A percentile compares a stretch with the other conserved stretches of the same genome.
Evolutionary conservation across 1,140 invertebrate genomes (phyloP).

Genomic region (Danaus melanippus): DNA sequence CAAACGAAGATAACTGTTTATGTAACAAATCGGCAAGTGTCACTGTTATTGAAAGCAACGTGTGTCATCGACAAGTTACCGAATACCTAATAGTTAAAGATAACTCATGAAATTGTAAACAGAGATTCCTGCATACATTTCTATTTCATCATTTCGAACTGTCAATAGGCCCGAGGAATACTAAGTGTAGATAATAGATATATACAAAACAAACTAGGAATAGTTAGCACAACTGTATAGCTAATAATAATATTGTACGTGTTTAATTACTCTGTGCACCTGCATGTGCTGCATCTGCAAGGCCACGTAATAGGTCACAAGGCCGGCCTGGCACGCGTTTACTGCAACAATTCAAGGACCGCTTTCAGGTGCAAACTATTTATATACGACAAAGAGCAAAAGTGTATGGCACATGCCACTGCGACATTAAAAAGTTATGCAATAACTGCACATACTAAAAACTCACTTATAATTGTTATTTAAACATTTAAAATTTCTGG

Average conservation of each 20-base stretch:
- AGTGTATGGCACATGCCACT: too few relatives aligned
- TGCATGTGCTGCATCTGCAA: conserved; percentile 40
- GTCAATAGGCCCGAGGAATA: too few relatives aligned
- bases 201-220: background rate
- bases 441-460: too few relatives aligned
- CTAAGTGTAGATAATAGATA: too few relatives aligned
- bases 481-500: too few relatives aligned
- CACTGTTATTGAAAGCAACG: conserved; percentile 11
- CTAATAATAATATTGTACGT: background rate
- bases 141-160: too few relatives aligned
- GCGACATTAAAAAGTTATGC: too few relatives aligned
- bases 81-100: conserved; percentile 1
- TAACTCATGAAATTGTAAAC: too few relatives aligned
- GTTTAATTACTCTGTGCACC: conserved; percentile 12
- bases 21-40: conserved; percentile 46
- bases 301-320: conserved; percentile 57
- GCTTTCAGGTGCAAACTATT: conserved; percentile 39
- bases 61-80: conserved; percentile 9
- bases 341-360: conserved; percentile 41
- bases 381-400: conserved; percentile 10
- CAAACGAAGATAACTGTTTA: conserved; percentile 54
- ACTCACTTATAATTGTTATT: too few relatives aligned
- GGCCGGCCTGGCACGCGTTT: conserved; percentile 44
- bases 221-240: background rate
- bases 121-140: too few relatives aligned